Evolutionary conservation across 2,888 invertebrate species (phyloP).

Genomic region (Andrena bicolor): DNA sequence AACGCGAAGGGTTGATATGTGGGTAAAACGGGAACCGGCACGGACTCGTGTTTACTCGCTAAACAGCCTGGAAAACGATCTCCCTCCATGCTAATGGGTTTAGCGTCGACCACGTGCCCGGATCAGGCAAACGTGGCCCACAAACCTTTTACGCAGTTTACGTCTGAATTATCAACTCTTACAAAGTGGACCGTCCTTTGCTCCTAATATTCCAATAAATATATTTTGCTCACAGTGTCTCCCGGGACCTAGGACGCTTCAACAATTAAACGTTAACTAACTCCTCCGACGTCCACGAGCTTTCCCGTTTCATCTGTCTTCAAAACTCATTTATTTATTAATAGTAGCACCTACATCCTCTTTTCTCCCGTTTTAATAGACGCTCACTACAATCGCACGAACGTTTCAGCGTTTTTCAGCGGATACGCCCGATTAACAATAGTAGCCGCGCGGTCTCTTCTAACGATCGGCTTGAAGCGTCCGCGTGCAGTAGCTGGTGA

Average conservation of each 20-base stretch:
- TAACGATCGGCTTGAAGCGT: constrained; percentile 11
- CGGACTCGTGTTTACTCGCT: constrained; percentile 74
- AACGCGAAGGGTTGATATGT: constrained; percentile 37
- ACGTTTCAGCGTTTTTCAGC: neutral
- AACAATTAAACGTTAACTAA: too few species aligned
- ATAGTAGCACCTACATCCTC: neutral
- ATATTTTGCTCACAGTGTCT: neutral
- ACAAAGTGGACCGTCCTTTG: constrained; percentile 29
- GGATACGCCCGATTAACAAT: neutral
- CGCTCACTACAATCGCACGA: neutral
- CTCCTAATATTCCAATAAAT: neutral
- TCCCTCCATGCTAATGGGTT: constrained; percentile 60
- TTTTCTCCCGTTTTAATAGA: too few species aligned
- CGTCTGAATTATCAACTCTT: constrained; percentile 25
- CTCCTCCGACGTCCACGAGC: too few species aligned
- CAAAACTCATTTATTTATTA: too few species aligned
- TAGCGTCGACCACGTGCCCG: constrained; percentile 59
- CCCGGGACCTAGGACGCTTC: too few species aligned
- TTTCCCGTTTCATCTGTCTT: too few species aligned
- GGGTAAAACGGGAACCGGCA: constrained; percentile 76
- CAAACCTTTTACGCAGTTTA: constrained; percentile 31
- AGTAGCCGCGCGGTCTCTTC: neutral
- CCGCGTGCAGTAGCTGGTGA: constrained; percentile 23
- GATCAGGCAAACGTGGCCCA: constrained; percentile 38
- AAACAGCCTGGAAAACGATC: constrained; percentile 69